Evolutionary conservation across 2,113 vertebrate genomes (phyloP).

Genomic region (Thunnus maccoyii): DNA sequence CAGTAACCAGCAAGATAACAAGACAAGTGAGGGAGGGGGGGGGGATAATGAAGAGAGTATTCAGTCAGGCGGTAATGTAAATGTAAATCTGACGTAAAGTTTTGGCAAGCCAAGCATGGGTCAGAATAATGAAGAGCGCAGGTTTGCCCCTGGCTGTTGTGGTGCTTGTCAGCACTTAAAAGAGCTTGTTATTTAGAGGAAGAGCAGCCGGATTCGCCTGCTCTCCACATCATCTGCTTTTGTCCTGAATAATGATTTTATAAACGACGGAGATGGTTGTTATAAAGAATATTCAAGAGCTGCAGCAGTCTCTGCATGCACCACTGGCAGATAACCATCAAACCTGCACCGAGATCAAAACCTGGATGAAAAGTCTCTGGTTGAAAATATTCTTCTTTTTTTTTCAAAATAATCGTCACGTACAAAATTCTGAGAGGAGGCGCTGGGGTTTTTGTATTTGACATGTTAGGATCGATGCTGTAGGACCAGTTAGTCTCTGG

Average conservation of each 20-base stretch:
- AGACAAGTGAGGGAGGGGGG: conserved; percentile 6
- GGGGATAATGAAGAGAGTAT: conserved; percentile 41
- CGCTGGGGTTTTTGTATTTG: no score
- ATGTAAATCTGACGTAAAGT: conserved; percentile 54
- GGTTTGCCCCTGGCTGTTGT: conserved; percentile 62
- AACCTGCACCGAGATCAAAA: no score
- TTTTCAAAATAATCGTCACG: no score
- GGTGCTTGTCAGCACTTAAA: conserved; percentile 59
- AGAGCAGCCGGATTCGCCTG: conserved; percentile 33
- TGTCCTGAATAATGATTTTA: conserved; percentile 60
- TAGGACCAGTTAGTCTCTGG: no score
- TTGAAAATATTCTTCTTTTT: no score
- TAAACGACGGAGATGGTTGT: conserved; percentile 24
- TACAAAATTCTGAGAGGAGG: no score
- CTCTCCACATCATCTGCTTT: conserved; percentile 43
- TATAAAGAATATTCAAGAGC: conserved; percentile 46
- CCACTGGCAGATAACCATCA: not conserved
- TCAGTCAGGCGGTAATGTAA: conserved; percentile 42
- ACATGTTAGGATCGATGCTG: no score
- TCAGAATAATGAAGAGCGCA: conserved; percentile 64
- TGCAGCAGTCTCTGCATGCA: conserved; percentile 12
- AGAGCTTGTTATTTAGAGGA: conserved; percentile 59
- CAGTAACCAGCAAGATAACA: conserved; percentile 16
- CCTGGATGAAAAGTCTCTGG: no score
- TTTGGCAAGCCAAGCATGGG: conserved; percentile 47